Conservation (phyloP, 1,140 invertebrate genomes). For the Atta texana region DNA sequence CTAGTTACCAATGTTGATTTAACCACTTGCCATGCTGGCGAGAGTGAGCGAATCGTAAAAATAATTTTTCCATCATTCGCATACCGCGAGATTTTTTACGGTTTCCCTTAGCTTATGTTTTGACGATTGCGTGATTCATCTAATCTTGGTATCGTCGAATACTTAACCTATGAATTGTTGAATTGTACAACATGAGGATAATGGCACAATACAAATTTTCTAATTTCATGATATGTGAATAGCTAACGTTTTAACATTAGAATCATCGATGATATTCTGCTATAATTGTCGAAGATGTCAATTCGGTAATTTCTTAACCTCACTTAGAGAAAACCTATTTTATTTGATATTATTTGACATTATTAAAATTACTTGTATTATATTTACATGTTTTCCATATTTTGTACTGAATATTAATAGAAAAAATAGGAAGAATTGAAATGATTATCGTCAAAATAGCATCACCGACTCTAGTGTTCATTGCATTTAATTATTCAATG, state of each 20-base stretch:
- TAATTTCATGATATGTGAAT: background rate
- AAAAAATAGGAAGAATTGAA: no score
- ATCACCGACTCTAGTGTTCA: background rate
- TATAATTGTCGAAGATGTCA: no score
- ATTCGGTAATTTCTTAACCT: no score
- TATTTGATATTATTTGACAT: no score
- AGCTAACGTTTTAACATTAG: no score
- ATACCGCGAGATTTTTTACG: constrained; percentile 54
- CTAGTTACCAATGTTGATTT: constrained; percentile 64
- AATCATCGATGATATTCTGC: no score
- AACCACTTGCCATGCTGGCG: constrained; percentile 17
- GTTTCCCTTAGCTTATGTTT: background rate
- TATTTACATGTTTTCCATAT: no score
- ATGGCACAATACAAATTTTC: background rate
- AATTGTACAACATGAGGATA: background rate
- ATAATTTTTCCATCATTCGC: constrained; percentile 61
- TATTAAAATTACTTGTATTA: no score
- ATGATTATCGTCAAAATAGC: no score
- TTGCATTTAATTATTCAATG: background rate
- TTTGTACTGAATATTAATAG: no score
- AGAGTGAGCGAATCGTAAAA: constrained; percentile 58
- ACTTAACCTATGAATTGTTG: background rate
- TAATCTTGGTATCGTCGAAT: constrained; percentile 25
- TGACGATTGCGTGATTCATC: constrained; percentile 16
- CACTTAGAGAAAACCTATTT: no score